Base-by-base conservation (phyloP, 2,888 invertebrate species). In the Phengaris alcon region DNA sequence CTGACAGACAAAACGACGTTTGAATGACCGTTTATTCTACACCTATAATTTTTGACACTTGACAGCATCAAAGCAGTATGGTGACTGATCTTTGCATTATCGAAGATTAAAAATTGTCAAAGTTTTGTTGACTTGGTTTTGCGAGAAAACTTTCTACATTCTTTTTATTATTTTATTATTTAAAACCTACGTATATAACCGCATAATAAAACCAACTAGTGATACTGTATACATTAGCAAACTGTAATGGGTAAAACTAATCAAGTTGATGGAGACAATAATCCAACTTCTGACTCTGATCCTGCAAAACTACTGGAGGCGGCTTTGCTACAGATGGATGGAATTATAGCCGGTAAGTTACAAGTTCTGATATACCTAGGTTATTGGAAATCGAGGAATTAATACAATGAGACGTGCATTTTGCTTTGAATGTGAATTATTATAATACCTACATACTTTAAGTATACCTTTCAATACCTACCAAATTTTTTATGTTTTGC, bases 241-340 rank as follows among this genome's bases (percentile, higher is more conserved):
- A 80, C 82, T 90, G 90, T 86, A 83, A 93, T 93, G 92, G 93
- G 93, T 82, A 93, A 90, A 85, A 82, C 89, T 78, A 90, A 89
- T 76, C 89, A 90, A 80, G 87, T 93, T 84, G 93, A 93, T 90
- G 91, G 89, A 83, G 93, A 93, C 81, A 92, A 92, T 84, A 92
- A 92, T 82, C 92, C 90, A 83, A 90, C 93, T 81, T 90, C 94
- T 74, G 97, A 97, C 88, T 97, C 97, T 75, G 97, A 97, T 89
- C 97, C 97, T 78, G 97, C 97, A 83, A 97, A 97, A 90, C 95
- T 97, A 90, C 93, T 98, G 85, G 97, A 97, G 86, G 97, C 97
- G 79, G 97, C 97, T 68, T 93, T 98, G 76, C 95, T 97, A 85
- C 97, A 97, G 90, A 97, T 98, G 96, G 98, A 98, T 90, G 97